A percentile compares a stretch with the other conserved stretches of the same genome.
Conservation (phyloP, 2,888 invertebrate species). For the Athalia circularis region DNA sequence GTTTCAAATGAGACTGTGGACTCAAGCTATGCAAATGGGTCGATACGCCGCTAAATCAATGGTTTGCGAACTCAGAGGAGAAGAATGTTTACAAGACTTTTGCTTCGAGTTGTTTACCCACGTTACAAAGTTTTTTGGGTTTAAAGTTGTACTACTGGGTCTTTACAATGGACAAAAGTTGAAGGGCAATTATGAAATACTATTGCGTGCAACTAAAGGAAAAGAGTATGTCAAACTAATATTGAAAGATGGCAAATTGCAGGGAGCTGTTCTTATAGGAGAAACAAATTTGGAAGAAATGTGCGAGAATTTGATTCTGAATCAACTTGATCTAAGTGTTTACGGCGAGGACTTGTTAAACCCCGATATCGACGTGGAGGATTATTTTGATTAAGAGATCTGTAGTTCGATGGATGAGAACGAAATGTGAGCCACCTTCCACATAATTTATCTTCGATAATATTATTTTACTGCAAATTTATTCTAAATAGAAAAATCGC, state of each 20-base stretch:
- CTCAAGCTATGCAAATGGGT: constrained; percentile 99
- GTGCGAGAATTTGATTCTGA: constrained; percentile 97
- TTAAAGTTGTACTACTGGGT: constrained; percentile 93
- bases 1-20: constrained; percentile 98
- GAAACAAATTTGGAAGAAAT: constrained; percentile 98
- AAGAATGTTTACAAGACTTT: constrained; percentile 89
- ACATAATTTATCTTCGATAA: background rate
- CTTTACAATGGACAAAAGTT: constrained; percentile 95
- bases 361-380: constrained; percentile 97
- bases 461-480: constrained; percentile 20
- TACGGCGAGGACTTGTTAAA: constrained; percentile 95
- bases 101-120: constrained; percentile 99
- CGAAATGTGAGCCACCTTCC: background rate
- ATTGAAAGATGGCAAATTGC: constrained; percentile 87
- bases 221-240: constrained; percentile 92
- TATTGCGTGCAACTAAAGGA: constrained; percentile 88
- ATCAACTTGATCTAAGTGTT: constrained; percentile 91
- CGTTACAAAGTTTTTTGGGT: constrained; percentile 95
- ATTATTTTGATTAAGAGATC: constrained; percentile 92
- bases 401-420: background rate
- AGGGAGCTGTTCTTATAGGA: constrained; percentile 96
- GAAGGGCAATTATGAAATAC: constrained; percentile 86
- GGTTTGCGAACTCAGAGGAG: constrained; percentile 79
- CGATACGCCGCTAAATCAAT: constrained; percentile 94
- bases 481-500: constrained; percentile 36